A percentile compares a stretch with the other conserved stretches of the same genome.
These are phyloP conservation scores for Gonocerus acuteangulatus DNA, from an alignment of 2,888 invertebrate species.

Conservation along the genomic window DNA sequence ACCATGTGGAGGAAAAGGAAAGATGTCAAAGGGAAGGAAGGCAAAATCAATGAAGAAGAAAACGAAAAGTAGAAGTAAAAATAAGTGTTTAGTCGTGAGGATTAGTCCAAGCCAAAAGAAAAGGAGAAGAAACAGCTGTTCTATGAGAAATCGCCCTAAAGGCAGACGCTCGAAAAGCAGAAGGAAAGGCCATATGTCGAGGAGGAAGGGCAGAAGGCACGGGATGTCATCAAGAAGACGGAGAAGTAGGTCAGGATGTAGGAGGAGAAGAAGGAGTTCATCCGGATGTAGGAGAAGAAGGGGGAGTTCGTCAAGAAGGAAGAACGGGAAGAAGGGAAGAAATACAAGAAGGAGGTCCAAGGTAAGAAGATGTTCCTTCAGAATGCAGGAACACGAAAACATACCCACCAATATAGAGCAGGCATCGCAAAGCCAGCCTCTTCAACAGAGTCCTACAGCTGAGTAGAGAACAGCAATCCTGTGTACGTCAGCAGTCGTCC, in stretches of 20 bases:
- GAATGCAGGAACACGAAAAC: not conserved
- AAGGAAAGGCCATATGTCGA: not conserved
- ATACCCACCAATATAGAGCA: not conserved
- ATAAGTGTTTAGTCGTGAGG: too few species aligned
- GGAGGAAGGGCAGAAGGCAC: not conserved
- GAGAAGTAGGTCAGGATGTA: not conserved
- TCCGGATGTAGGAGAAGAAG: not conserved
- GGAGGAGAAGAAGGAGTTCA: not conserved
- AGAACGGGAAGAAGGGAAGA: not conserved
- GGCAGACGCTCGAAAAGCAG: not conserved
- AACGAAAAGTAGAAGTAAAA: too few species aligned
- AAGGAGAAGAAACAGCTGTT: too few species aligned
- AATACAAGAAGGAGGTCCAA: not conserved
- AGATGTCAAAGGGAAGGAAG: too few species aligned
- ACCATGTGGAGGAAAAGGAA: too few species aligned
- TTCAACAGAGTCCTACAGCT: too few species aligned
- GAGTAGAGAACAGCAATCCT: too few species aligned
- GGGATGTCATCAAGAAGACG: not conserved
- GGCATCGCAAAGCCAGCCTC: too few species aligned
- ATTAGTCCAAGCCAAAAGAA: not conserved
- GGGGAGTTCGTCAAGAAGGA: not conserved
- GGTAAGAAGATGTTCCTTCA: not conserved
- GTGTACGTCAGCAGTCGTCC: too few species aligned
- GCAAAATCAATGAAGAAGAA: too few species aligned
- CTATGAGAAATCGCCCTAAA: not conserved